Evolutionary conservation across 2,888 invertebrate species (phyloP).

Genomic region (Iphiclides podalirius): DNA sequence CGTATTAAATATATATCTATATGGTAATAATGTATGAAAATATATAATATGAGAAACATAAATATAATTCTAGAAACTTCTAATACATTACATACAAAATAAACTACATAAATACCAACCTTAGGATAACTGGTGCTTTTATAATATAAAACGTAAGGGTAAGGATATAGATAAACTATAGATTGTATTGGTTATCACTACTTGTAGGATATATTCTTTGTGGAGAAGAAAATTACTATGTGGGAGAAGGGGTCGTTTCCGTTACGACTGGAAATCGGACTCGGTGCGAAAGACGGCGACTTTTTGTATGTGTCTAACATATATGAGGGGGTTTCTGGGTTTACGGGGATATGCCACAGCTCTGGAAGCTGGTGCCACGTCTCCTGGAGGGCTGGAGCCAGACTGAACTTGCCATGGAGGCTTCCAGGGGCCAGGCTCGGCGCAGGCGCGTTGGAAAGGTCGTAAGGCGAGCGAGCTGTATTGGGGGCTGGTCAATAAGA

Average conservation of each 20-base stretch:
- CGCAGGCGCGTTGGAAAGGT: constrained; percentile 66
- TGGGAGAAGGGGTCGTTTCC: constrained; percentile 57
- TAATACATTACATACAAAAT: constrained; percentile 16
- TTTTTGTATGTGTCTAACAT: constrained; percentile 66
- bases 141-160: constrained; percentile 22
- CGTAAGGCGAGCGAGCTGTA: constrained; percentile 44
- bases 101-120: constrained; percentile 35
- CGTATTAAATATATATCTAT: constrained; percentile 25
- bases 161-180: constrained; percentile 23
- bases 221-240: constrained; percentile 67
- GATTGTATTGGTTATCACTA: constrained; percentile 47
- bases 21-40: constrained; percentile 18
- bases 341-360: constrained; percentile 31
- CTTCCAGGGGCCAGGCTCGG: constrained; percentile 37
- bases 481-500: constrained; percentile 39
- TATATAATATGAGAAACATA: constrained; percentile 27
- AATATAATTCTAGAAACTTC: constrained; percentile 25
- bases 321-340: constrained; percentile 46
- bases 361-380: constrained; percentile 34
- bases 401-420: constrained; percentile 45
- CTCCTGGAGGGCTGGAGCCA: constrained; percentile 38
- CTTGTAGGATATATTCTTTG: constrained; percentile 72
- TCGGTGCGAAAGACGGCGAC: constrained; percentile 42
- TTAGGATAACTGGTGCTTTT: constrained; percentile 26
- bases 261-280: constrained; percentile 41